A percentile compares a stretch with the other conserved stretches of the same genome.
Conservation (phyloP, 92 coral and sea anemone species). For the Palythoa grandis region DNA sequence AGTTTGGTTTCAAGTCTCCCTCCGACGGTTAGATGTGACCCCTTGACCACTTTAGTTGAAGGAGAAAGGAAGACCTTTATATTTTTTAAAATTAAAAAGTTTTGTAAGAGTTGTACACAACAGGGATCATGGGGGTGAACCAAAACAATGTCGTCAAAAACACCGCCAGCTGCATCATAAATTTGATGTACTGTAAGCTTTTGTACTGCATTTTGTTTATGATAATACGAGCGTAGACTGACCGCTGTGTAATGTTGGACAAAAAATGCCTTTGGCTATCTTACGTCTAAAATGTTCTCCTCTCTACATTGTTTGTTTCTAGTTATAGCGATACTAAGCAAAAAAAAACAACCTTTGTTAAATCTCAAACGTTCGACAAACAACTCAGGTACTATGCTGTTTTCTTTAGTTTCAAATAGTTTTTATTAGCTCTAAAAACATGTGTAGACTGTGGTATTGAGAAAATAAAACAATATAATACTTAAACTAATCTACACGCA, state of each 20-base stretch:
- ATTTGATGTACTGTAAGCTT: neutral
- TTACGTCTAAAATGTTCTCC: neutral
- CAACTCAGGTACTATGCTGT: neutral
- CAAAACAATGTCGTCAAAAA: conserved; percentile 7
- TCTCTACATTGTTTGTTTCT: neutral
- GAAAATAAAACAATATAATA: no score
- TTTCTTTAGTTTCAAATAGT: neutral
- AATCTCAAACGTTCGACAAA: neutral
- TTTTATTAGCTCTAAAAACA: no score
- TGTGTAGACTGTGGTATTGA: no score
- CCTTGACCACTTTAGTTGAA: conserved; percentile 8
- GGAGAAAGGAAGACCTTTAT: neutral
- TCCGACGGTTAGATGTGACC: conserved; percentile 9
- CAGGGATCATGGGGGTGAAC: neutral
- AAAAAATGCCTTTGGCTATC: conserved; percentile 23
- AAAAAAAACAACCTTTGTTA: neutral
- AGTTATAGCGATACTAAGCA: neutral
- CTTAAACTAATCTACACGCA: no score
- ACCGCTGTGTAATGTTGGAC: neutral
- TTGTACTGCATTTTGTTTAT: conserved; percentile 9
- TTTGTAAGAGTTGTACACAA: neutral
- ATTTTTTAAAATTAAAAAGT: neutral
- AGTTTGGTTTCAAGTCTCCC: conserved; percentile 12
- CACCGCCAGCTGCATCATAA: conserved; percentile 23
- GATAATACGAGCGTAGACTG: neutral